phyloP scores from a whole-genome alignment of 1,140 invertebrate genomes.

The Aphelinus atriplicis region DNA sequence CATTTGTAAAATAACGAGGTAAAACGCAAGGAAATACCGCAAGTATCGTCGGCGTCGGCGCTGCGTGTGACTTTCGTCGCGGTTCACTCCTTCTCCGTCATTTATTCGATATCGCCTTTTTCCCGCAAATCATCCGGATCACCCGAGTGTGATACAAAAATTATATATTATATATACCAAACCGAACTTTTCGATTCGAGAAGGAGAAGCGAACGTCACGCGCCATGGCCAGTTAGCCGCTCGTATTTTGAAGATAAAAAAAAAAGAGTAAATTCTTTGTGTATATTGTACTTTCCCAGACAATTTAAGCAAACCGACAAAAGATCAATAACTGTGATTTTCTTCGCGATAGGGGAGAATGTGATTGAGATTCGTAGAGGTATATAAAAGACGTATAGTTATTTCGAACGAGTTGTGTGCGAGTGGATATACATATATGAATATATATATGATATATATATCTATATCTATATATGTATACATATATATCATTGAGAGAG shows the following conservation, averaged over 20 bases:
- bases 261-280: constrained; percentile 30
- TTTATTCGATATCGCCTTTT: too few species aligned
- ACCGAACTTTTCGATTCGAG: too few species aligned
- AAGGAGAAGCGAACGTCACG: neutral
- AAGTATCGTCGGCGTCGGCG: neutral
- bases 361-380: constrained; percentile 38
- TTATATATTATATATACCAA: too few species aligned
- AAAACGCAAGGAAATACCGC: neutral
- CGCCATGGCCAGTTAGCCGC: constrained; percentile 15
- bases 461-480: too few species aligned
- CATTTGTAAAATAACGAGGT: neutral
- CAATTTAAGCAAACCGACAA: constrained; percentile 31
- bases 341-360: constrained; percentile 38
- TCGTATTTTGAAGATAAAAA: neutral
- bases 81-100: too few species aligned
- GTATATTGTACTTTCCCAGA: constrained; percentile 24
- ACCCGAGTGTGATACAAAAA: too few species aligned
- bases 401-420: neutral
- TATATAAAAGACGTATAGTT: neutral
- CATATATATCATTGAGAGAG: neutral
- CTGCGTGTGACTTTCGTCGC: constrained; percentile 5
- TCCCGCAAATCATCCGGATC: too few species aligned
- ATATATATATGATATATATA: too few species aligned
- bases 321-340: constrained; percentile 49
- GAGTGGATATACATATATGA: neutral